phyloP scores from a whole-genome alignment of 1,140 invertebrate species.

The Philopotamus ludificatus region DNA sequence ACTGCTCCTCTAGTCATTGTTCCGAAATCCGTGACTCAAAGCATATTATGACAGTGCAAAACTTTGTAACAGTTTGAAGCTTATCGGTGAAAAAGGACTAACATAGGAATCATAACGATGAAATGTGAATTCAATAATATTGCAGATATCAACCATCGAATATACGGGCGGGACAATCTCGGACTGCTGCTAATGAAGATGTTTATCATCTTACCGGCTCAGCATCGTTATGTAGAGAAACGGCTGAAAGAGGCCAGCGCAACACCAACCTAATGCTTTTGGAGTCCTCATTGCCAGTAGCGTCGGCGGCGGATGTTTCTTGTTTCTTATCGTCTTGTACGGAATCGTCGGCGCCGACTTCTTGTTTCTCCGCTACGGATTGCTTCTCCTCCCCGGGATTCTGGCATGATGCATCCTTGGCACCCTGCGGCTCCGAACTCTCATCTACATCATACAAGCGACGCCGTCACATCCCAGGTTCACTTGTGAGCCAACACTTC shows the following conservation, averaged over 20 bases:
- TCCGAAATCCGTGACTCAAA: too few relatives aligned
- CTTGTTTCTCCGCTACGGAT: constrained; percentile 32
- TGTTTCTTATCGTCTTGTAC: constrained; percentile 21
- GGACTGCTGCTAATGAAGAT: constrained; percentile 12
- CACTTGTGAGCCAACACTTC: constrained; percentile 12
- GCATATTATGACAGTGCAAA: constrained; percentile 27
- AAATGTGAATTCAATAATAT: neutral
- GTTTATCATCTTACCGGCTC: constrained; percentile 20
- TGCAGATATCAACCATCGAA: neutral
- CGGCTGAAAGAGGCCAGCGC: constrained; percentile 50
- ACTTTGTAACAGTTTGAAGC: constrained; percentile 35
- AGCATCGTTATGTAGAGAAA: constrained; percentile 47
- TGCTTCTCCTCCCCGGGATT: constrained; percentile 17
- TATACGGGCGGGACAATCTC: neutral
- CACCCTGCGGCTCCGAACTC: constrained; percentile 29
- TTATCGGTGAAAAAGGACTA: neutral
- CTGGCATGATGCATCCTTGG: constrained; percentile 10
- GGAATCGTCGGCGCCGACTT: constrained; percentile 17
- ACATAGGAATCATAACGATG: neutral
- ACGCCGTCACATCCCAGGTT: constrained; percentile 20
- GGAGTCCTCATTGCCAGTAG: constrained; percentile 25
- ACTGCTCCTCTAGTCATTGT: neutral
- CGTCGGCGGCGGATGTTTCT: constrained; percentile 20
- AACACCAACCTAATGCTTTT: constrained; percentile 37
- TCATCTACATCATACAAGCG: constrained; percentile 44